Conservation (phyloP, 2,888 invertebrate genomes). For the Drosophila mimica region DNA sequence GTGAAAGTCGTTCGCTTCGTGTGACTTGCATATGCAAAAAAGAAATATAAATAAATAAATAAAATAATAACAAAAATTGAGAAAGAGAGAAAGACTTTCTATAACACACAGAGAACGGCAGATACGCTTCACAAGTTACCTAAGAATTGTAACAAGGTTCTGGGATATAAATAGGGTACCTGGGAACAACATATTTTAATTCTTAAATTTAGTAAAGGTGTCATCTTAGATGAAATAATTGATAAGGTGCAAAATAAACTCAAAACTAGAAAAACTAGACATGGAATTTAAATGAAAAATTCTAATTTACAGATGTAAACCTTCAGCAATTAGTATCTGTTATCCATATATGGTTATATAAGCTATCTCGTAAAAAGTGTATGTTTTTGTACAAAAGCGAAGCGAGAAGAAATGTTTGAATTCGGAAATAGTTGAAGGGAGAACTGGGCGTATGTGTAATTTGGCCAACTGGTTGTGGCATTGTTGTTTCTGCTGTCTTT, state of each 20-base stretch:
- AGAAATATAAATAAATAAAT: constrained; percentile 18
- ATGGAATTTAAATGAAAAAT: background rate
- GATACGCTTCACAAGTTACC: constrained; percentile 33
- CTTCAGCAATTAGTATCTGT: background rate
- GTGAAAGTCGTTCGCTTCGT: constrained; percentile 73
- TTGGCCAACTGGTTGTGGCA: constrained; percentile 21
- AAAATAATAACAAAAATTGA: constrained; percentile 18
- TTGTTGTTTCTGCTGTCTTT: constrained; percentile 10
- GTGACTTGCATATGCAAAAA: constrained; percentile 81
- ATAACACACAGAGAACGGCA: constrained; percentile 7
- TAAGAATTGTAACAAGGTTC: constrained; percentile 13
- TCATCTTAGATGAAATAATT: background rate
- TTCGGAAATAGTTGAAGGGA: constrained; percentile 21
- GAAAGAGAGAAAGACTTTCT: constrained; percentile 43
- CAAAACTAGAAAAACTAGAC: background rate
- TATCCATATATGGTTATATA: background rate
- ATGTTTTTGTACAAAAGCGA: constrained; percentile 31
- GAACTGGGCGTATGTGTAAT: constrained; percentile 68
- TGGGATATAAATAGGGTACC: background rate
- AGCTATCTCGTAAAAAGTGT: too few relatives aligned
- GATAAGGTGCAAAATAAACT: background rate
- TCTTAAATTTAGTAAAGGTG: too few relatives aligned
- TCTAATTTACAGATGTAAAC: background rate
- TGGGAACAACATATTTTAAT: background rate
- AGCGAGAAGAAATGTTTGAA: constrained; percentile 17